These are phyloP conservation scores for Hyposmocoma kahamanoa DNA, from an alignment of 1,140 invertebrate species.

Conservation along the genomic window DNA sequence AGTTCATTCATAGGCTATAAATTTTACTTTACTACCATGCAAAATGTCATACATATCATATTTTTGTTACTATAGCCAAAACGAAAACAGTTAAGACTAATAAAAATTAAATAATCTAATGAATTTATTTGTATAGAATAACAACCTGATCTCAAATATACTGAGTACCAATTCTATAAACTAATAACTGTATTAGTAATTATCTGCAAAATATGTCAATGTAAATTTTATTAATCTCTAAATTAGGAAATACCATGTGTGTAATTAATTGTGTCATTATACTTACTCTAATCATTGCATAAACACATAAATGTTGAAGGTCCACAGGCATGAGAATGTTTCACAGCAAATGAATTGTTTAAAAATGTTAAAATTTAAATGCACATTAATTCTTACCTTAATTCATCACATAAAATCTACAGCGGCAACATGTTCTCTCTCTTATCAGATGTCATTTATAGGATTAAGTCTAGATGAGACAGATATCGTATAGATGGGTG, in stretches of 20 bases:
- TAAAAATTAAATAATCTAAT: no score
- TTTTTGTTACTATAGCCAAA: no score
- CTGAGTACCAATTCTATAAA: no score
- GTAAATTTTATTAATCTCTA: no score
- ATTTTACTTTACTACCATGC: neutral
- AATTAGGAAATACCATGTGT: no score
- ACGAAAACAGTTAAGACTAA: no score
- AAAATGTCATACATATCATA: neutral
- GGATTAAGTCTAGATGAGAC: conserved; percentile 63
- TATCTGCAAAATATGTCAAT: no score
- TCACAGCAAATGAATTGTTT: neutral
- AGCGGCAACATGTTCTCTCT: conserved; percentile 26
- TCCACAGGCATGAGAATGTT: neutral
- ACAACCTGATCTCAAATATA: no score
- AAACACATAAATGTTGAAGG: neutral
- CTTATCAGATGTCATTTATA: conserved; percentile 68
- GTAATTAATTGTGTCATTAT: conserved; percentile 1
- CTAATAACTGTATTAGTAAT: no score
- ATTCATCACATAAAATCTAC: conserved; percentile 16
- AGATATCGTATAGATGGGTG: conserved; percentile 51
- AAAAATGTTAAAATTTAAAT: neutral
- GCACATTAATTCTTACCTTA: neutral
- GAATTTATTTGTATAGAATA: no score
- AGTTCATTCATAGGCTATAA: neutral
- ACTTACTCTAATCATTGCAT: neutral